Conservation (phyloP, 2,113 vertebrate genomes). For the Phoxinus phoxinus region DNA sequence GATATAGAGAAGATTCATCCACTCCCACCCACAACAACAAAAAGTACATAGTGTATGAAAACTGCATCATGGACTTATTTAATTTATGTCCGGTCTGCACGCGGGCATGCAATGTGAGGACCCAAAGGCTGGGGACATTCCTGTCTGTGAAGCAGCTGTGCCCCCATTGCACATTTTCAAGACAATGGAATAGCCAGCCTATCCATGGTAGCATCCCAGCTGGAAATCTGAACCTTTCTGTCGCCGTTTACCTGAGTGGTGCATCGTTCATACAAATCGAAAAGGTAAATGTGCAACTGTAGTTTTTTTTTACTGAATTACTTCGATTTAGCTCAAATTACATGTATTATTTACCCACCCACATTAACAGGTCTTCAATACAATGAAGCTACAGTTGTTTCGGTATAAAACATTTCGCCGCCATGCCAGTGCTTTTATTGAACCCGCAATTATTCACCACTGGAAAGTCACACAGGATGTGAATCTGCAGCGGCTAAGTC, state of each 20-base stretch:
- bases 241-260: not conserved
- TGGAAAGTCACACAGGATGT: not conserved
- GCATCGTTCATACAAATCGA: not conserved
- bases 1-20: not conserved
- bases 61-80: not conserved
- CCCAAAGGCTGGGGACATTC: not conserved
- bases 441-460: not conserved
- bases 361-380: not conserved
- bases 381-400: not conserved
- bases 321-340: not conserved
- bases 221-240: constrained; percentile 1
- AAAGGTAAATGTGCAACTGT: constrained; percentile 1
- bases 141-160: not conserved
- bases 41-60: not conserved
- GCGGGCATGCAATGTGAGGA: not conserved
- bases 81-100: not conserved
- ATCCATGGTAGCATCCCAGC: not conserved
- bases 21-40: not conserved
- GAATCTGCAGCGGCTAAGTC: not conserved
- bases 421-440: not conserved
- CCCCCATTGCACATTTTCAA: not conserved
- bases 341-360: not conserved
- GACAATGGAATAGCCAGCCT: not conserved
- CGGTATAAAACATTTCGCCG: not conserved
- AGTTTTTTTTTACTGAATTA: not conserved